Evolutionary conservation across 2,888 invertebrate genomes (phyloP), one percentile per base, ranked within the genome.

Genomic region (Lucinisca nassula): DNA sequence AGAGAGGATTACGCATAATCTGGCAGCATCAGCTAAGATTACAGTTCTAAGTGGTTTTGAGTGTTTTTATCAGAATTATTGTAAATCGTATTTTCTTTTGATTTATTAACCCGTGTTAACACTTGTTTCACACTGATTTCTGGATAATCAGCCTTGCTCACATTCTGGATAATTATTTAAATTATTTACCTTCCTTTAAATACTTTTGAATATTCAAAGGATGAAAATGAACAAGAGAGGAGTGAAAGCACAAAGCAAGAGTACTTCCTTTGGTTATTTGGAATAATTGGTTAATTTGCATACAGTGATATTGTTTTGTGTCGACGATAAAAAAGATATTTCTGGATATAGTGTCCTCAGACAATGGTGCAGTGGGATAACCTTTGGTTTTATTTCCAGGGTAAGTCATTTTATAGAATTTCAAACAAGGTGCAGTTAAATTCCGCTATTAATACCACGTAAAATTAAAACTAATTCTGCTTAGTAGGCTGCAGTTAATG

Each of bases 1-100:
- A 58, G 27, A 58, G 58, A 58, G 67, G 67, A 32, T 67, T 67
- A n/a, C 24, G 21, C 35, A 67, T 67, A 67, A 67, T 67, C 67
- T 67, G 17, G 1, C 8, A 35, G 67, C 32, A 67, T 67, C 67
- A 67, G 35, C 67, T 67, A 24, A 32, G 32, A 35, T 67, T 35
- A 35, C 67, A 17, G 3, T 67, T 67, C 67, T 35, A 67, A 67
- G 67, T 67, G 67, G 67, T 67, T 67, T 35, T 21, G 35, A 67
- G 67, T 67, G 67, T 21, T 1, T 67, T 35, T 67, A 67, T 67
- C 67, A n/a, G 4, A 61, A 67, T 67, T 3, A 67, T 67, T 67
- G 35, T 17, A 21, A 24, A 67, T 32, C 32, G 32, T 21, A 67
- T 35, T 35, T 14, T 67, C 17, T 17, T 55, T 35, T 67, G 67